phyloP scores from a whole-genome alignment of 1,140 invertebrate species.

The Asbolus verrucosus region DNA sequence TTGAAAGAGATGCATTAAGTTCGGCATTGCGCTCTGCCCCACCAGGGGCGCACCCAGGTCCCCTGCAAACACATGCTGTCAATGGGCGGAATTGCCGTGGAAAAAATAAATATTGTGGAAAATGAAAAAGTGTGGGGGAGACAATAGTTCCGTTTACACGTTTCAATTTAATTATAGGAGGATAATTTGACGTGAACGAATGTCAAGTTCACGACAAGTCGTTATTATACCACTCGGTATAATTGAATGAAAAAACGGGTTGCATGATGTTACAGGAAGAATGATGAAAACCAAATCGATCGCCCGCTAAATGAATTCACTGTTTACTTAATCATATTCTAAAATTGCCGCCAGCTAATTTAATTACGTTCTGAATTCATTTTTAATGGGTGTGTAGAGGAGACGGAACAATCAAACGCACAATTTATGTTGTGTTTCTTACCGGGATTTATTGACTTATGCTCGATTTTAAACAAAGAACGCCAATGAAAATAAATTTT shows the following conservation, averaged over 20 bases:
- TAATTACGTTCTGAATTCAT: no score
- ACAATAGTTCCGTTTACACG: no score
- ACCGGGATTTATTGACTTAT: no score
- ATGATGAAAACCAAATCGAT: constrained; percentile 21
- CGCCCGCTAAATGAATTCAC: background rate
- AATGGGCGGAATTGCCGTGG: no score
- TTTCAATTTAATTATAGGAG: no score
- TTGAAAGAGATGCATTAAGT: constrained; percentile 54
- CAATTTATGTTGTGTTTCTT: no score
- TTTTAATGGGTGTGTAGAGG: no score
- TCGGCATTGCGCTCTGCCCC: constrained; percentile 49
- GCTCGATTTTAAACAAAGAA: no score
- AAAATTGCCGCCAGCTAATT: constrained; percentile 13
- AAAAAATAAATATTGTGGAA: no score
- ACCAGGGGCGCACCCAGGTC: constrained; percentile 7
- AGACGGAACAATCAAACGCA: no score
- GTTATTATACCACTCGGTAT: background rate
- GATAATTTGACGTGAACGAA: background rate
- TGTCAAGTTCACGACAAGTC: background rate
- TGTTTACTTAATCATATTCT: constrained; percentile 20
- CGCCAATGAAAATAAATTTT: no score
- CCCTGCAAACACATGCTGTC: constrained; percentile 5
- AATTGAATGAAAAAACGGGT: constrained; percentile 27
- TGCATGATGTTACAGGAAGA: constrained; percentile 7
- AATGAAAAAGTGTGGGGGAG: background rate